Base-by-base conservation (phyloP, 2,113 vertebrate genomes). In the Cyphomyrus discorhynchus region DNA sequence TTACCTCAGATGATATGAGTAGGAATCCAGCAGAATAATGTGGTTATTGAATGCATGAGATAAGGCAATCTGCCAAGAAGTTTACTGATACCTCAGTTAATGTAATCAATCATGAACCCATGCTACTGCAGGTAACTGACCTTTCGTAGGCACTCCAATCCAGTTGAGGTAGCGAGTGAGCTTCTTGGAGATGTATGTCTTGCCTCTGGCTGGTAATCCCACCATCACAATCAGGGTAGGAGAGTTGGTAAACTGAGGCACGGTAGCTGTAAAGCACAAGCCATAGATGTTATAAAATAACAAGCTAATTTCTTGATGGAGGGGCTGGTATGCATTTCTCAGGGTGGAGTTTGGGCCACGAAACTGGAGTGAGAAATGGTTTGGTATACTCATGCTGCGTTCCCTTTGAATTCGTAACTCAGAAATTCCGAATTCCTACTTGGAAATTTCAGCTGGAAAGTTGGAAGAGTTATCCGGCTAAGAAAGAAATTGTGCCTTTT, bases 191-290 rank as follows among this genome's bases (percentile, higher is more conserved):
- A 98, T 98, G 92, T 97, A 98, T 21, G 97, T 98, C 90, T 98
- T 98, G 17, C 97, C 97, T 49, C 97, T 94, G 9, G 97, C 97
- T 0, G 97, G 97, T 7, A 98, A 94, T 8, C 97, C 97, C 74
- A 98, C 97, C 97, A 98, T 95, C 90, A 98, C 97, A 19, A 98
- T 97, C 96, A 98, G 95, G 0, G 96, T 98, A 4, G 97, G 97
- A 5, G 97, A 98, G 94, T 98, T 98, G 88, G 97, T 98, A 93
- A 98, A 98, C 94, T 98, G 97, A 0, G 97, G 97, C 89, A 98
- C 95, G 0, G 96, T 96, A 3, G 97, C 97, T 97, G 94, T 21
- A 93, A 94, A 53, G 90, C 89, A 93, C n/a, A 90, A 0, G 77
- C 52, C 10, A 89, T 9, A 92, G 19, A 89, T 19, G 82, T 11